phyloP scores from a whole-genome alignment of 1,140 invertebrate genomes.

The Drosophila bocki region DNA sequence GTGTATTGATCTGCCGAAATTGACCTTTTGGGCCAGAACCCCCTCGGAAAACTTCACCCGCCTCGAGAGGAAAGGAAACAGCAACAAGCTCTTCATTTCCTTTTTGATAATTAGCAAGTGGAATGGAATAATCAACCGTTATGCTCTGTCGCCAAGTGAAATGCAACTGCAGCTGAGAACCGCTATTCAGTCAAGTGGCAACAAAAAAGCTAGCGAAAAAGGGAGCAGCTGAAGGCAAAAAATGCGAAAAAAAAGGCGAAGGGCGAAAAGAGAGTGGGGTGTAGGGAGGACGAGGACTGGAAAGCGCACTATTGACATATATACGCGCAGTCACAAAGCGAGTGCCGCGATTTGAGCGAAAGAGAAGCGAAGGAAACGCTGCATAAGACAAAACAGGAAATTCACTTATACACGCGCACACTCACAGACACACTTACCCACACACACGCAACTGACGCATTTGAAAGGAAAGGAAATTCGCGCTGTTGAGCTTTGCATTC shows the following conservation, averaged over 20 bases:
- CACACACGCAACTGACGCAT: constrained; percentile 18
- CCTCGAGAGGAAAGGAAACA: background rate
- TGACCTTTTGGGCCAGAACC: constrained; percentile 38
- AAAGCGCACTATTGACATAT: constrained; percentile 85
- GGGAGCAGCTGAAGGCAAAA: constrained; percentile 62
- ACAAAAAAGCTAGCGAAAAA: constrained; percentile 50
- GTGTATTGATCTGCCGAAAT: constrained; percentile 39
- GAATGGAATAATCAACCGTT: constrained; percentile 41
- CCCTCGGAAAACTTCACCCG: background rate
- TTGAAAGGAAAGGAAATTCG: constrained; percentile 59
- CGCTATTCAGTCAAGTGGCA: constrained; percentile 80
- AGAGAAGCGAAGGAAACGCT: constrained; percentile 64
- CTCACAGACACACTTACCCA: constrained; percentile 2
- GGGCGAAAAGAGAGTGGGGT: constrained; percentile 15
- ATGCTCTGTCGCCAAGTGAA: constrained; percentile 53
- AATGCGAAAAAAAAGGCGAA: constrained; percentile 35
- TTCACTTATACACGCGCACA: constrained; percentile 67
- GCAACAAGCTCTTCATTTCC: constrained; percentile 22
- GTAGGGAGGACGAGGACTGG: constrained; percentile 52
- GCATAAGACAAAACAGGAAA: constrained; percentile 80
- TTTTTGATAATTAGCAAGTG: constrained; percentile 35
- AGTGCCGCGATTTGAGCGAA: constrained; percentile 35
- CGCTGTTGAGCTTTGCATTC: constrained; percentile 80
- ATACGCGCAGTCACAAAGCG: constrained; percentile 75
- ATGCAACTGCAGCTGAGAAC: constrained; percentile 56